phyloP scores from a whole-genome alignment of 2,797 vertebrate species.

The Moxostoma hubbsi region DNA sequence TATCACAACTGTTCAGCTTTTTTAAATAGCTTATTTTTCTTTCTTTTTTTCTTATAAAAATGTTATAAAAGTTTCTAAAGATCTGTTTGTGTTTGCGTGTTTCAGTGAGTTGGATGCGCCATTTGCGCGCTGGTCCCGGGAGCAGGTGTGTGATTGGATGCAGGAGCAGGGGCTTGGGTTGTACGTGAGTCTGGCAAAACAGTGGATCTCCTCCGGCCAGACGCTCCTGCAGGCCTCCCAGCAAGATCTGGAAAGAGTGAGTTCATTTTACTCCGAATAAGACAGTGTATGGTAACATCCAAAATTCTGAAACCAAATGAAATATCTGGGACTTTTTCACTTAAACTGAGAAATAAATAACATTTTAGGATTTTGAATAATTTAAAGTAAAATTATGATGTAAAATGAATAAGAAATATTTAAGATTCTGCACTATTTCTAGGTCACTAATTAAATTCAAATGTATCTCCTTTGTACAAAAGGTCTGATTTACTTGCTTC shows the following conservation, averaged over 20 bases:
- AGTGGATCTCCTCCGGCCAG: conserved; percentile 94
- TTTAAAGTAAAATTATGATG: too few relatives aligned
- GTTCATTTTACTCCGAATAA: conserved; percentile 15
- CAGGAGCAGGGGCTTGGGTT: conserved; percentile 92
- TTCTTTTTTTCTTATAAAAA: not conserved
- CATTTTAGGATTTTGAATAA: too few relatives aligned
- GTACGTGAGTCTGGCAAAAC: conserved; percentile 86
- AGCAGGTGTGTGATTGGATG: conserved; percentile 96
- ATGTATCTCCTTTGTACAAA: too few relatives aligned
- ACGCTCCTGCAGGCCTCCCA: conserved; percentile 95
- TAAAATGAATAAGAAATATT: too few relatives aligned
- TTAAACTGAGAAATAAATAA: too few relatives aligned
- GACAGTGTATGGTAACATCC: too few relatives aligned
- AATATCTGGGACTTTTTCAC: too few relatives aligned
- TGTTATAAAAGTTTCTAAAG: not conserved
- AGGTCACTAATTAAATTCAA: too few relatives aligned
- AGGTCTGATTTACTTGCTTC: too few relatives aligned
- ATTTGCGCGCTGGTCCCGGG: conserved; percentile 95
- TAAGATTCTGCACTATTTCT: too few relatives aligned
- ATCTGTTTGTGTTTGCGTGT: conserved; percentile 22
- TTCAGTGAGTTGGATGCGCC: conserved; percentile 92
- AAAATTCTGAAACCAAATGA: too few relatives aligned
- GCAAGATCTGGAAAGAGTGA: conserved; percentile 95
- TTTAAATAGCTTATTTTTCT: conserved; percentile 6
- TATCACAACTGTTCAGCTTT: not conserved